phyloP scores from a whole-genome alignment of 2,113 vertebrate species.

The Camarhynchus parvulus region DNA sequence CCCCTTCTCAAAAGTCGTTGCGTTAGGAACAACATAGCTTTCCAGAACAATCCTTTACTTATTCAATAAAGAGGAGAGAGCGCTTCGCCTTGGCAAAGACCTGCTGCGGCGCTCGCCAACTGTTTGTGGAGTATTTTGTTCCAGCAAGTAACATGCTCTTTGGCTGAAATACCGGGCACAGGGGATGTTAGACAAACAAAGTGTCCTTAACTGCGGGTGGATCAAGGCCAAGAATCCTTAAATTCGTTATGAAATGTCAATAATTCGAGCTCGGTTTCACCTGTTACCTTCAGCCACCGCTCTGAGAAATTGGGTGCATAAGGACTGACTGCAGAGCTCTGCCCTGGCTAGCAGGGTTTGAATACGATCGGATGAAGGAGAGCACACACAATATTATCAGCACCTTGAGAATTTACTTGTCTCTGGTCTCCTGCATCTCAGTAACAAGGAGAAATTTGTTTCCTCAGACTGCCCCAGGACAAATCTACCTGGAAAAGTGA shows the following conservation, averaged over 20 bases:
- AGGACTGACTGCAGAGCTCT: accelerated
- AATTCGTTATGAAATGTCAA: accelerated
- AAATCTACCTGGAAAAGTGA: not conserved
- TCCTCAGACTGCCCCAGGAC: not conserved
- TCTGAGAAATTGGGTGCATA: accelerated
- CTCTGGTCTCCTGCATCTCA: not conserved
- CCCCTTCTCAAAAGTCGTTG: not conserved
- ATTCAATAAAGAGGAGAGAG: not conserved
- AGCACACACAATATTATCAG: accelerated
- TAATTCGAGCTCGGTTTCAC: not conserved
- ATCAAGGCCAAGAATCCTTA: not conserved
- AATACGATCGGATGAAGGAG: accelerated
- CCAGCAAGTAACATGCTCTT: not conserved
- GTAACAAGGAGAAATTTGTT: not conserved
- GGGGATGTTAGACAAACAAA: not conserved
- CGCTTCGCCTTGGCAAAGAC: not conserved
- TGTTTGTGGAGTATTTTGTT: not conserved
- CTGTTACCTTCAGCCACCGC: accelerated
- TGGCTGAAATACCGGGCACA: not conserved
- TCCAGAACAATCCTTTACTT: not conserved
- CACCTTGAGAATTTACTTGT: not conserved
- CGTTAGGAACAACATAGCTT: not conserved
- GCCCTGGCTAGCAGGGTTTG: accelerated
- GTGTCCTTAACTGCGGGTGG: not conserved
- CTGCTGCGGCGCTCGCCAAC: not conserved